A percentile compares a stretch with the other conserved stretches of the same genome.
Conservation (phyloP, 53 echinoderm and acorn worm species). For the Holothuria scabra region DNA sequence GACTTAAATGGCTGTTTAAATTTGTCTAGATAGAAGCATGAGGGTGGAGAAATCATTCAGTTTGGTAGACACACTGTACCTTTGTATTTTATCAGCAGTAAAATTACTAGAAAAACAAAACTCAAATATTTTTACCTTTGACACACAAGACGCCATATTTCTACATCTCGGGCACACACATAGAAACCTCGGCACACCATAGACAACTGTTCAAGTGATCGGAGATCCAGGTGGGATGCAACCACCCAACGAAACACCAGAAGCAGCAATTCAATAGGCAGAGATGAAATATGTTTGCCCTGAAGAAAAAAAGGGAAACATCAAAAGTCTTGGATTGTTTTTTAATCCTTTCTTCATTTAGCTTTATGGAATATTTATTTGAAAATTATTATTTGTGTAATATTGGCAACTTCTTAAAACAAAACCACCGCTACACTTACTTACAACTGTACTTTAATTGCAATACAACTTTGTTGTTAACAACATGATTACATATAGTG, state of each 20-base stretch:
- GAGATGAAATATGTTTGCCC: constrained; percentile 85
- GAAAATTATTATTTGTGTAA: neutral
- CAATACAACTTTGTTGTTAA: too few relatives aligned
- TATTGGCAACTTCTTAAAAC: neutral
- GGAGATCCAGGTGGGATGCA: constrained; percentile 74
- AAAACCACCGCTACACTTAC: too few relatives aligned
- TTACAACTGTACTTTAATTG: too few relatives aligned
- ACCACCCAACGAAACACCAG: constrained; percentile 95
- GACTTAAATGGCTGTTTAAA: too few relatives aligned
- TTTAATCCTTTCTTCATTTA: neutral
- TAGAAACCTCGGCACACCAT: constrained; percentile 90
- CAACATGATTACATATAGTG: constrained; percentile 27
- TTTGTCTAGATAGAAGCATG: too few relatives aligned
- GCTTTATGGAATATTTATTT: neutral
- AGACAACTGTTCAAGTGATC: constrained; percentile 85
- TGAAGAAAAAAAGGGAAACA: constrained; percentile 33
- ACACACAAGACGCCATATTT: constrained; percentile 85
- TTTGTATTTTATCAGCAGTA: too few relatives aligned
- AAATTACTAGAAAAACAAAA: too few relatives aligned
- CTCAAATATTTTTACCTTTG: constrained; percentile 54
- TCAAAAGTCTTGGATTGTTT: neutral
- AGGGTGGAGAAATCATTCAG: too few relatives aligned
- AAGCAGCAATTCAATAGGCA: constrained; percentile 82
- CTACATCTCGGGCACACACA: constrained; percentile 87
- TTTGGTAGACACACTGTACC: too few relatives aligned